Conservation (phyloP, 2,797 vertebrate species). For the Ctenosaura bakeri region DNA sequence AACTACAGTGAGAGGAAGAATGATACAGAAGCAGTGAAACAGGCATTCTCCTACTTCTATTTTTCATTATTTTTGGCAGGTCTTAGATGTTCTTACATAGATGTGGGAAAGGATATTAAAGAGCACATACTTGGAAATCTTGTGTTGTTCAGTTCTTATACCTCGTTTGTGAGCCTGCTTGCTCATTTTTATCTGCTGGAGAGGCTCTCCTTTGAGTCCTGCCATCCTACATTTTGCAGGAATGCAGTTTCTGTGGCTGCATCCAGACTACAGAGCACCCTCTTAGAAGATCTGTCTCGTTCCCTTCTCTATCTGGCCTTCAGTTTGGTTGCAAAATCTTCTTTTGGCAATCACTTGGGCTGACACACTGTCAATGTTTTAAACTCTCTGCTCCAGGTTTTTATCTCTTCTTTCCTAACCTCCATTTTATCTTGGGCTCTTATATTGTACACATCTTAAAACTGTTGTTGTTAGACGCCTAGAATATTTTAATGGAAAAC, state of each 20-base stretch:
- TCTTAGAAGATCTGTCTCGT: background rate
- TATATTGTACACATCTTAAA: background rate
- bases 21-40: background rate
- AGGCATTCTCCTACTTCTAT: background rate
- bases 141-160: background rate
- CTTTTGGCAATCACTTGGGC: background rate
- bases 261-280: background rate
- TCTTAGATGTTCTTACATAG: background rate
- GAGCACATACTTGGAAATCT: background rate
- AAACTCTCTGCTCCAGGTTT: background rate
- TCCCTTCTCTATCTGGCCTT: background rate
- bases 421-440: background rate
- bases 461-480: background rate
- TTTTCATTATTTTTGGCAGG: background rate
- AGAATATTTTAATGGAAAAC: constrained; percentile 4
- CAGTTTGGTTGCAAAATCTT: background rate
- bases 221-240: background rate
- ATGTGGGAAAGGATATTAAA: background rate
- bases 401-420: background rate
- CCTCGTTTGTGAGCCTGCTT: background rate
- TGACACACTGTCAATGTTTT: background rate
- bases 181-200: background rate
- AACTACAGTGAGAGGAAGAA: background rate
- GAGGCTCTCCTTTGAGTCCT: background rate
- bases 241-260: background rate